phyloP scores from a whole-genome alignment of 2,797 vertebrate genomes.

The Eulemur mongoz region DNA sequence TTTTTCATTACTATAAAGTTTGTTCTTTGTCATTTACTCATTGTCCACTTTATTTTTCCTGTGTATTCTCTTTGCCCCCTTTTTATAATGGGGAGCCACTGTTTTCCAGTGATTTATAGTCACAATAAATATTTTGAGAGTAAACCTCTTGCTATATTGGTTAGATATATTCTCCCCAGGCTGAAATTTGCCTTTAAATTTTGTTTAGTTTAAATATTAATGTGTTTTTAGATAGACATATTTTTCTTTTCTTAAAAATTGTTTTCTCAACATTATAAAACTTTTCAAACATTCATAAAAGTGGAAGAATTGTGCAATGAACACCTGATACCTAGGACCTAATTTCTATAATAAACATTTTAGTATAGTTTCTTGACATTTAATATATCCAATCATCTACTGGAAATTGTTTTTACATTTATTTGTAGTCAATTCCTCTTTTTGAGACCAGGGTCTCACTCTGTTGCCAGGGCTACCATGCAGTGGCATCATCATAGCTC shows the following conservation, averaged over 20 bases:
- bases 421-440: neutral
- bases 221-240: neutral
- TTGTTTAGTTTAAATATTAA: conserved; percentile 13
- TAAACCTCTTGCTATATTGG: neutral
- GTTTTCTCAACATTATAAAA: neutral
- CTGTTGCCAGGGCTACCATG: neutral
- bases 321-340: neutral
- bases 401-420: neutral
- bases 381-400: neutral
- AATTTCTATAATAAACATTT: neutral
- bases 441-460: neutral
- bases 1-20: neutral
- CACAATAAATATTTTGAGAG: neutral
- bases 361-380: conserved; percentile 10
- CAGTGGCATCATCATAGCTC: neutral
- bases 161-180: neutral
- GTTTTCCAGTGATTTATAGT: neutral
- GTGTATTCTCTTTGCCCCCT: neutral
- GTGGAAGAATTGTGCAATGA: neutral
- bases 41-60: neutral
- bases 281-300: neutral
- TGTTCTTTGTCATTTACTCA: neutral
- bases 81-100: neutral
- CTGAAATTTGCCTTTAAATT: neutral
- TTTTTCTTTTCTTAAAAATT: neutral